phyloP scores from a whole-genome alignment of 2,888 invertebrate species.

The Itoplectis maculator region DNA sequence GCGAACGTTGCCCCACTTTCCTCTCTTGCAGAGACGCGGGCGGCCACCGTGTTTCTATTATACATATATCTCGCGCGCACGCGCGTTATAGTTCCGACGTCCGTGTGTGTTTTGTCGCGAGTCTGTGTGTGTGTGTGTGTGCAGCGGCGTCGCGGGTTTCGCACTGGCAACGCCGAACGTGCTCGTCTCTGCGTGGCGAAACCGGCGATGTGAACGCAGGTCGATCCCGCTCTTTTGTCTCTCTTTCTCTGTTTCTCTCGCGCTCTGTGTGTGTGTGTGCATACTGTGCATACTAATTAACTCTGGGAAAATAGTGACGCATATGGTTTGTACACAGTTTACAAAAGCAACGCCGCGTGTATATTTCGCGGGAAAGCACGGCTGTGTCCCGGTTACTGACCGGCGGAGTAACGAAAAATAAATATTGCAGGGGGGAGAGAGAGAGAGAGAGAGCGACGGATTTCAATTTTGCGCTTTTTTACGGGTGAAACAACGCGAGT shows the following conservation, averaged over 20 bases:
- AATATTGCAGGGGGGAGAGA: neutral
- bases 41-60: constrained; percentile 58
- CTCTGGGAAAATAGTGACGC: constrained; percentile 49
- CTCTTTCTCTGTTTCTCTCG: constrained; percentile 12
- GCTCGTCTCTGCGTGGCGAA: constrained; percentile 55
- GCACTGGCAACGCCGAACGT: constrained; percentile 14
- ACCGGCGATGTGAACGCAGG: constrained; percentile 42
- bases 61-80: too few species aligned
- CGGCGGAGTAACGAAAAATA: constrained; percentile 8
- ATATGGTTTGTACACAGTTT: constrained; percentile 32
- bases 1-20: constrained; percentile 65
- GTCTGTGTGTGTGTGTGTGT: neutral
- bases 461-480: neutral
- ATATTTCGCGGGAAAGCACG: neutral
- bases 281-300: constrained; percentile 59
- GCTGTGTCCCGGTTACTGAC: neutral
- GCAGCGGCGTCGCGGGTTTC: too few species aligned
- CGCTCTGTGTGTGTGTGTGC: constrained; percentile 25
- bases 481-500: neutral
- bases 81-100: too few species aligned
- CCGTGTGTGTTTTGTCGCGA: too few species aligned
- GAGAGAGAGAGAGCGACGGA: neutral
- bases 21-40: constrained; percentile 36
- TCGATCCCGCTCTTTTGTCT: constrained; percentile 29
- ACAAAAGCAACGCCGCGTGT: neutral